phyloP scores from a whole-genome alignment of 2,797 vertebrate genomes.

The Helostoma temminkii region DNA sequence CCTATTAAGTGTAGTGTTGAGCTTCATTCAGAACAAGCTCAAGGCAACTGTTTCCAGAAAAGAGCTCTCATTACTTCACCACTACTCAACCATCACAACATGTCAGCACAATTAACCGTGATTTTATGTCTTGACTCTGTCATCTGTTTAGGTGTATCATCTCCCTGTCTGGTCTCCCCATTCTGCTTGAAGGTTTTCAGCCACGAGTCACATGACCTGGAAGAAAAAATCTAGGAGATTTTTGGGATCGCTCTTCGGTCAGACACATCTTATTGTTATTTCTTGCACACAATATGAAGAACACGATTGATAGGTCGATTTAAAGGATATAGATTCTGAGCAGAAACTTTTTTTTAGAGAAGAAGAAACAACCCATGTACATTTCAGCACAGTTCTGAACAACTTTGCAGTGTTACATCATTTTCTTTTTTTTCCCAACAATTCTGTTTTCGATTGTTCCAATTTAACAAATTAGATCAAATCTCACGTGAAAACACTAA shows the following conservation, averaged over 20 bases:
- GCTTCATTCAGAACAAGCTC: too few species aligned
- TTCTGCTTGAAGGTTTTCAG: constrained; percentile 78
- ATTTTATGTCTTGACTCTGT: background rate
- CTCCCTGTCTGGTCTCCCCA: constrained; percentile 45
- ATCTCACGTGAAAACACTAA: background rate
- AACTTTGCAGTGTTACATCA: background rate
- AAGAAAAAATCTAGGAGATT: constrained; percentile 83
- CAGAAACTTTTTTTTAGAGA: background rate
- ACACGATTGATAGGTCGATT: constrained; percentile 18
- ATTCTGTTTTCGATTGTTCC: too few species aligned
- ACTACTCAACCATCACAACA: background rate
- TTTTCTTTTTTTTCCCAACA: too few species aligned
- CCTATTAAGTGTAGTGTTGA: background rate
- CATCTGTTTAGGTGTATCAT: constrained; percentile 60
- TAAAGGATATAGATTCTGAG: constrained; percentile 2
- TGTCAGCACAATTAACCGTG: background rate
- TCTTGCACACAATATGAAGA: constrained; percentile 5
- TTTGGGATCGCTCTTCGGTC: constrained; percentile 83
- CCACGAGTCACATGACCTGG: constrained; percentile 88
- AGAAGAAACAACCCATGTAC: constrained; percentile 1
- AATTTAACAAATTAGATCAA: too few species aligned
- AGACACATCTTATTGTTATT: constrained; percentile 43
- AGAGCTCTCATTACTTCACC: background rate
- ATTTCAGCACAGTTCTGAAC: background rate
- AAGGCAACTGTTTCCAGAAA: background rate